A percentile compares a stretch with the other conserved stretches of the same genome.
phyloP scores from a whole-genome alignment of 2,888 invertebrate species.

The Emmelina monodactyla region DNA sequence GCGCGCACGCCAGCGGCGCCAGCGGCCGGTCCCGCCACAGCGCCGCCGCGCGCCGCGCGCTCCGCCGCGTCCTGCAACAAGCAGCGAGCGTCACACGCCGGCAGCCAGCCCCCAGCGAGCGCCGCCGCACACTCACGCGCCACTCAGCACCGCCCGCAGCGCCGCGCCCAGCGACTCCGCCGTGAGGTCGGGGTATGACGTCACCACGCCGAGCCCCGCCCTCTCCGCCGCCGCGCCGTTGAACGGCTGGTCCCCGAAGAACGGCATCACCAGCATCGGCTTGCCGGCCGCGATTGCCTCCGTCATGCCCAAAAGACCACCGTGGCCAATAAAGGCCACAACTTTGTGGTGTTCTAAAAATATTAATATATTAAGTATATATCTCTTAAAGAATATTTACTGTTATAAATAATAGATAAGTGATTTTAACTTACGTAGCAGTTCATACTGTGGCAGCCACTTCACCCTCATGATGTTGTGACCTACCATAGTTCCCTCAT shows the following conservation, averaged over 20 bases:
- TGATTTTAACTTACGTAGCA: conserved; percentile 71
- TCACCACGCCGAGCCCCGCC: conserved; percentile 55
- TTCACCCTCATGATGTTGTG: conserved; percentile 64
- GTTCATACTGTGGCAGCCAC: conserved; percentile 78
- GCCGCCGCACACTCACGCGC: conserved; percentile 48
- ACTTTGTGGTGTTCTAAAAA: conserved; percentile 67
- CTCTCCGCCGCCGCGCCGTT: conserved; percentile 62
- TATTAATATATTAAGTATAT: not conserved
- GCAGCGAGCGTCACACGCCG: conserved; percentile 2
- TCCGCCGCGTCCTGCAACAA: conserved; percentile 41
- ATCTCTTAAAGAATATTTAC: not conserved
- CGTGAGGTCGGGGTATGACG: conserved; percentile 54
- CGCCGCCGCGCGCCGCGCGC: conserved; percentile 48
- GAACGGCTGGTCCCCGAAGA: conserved; percentile 69
- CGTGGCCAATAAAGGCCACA: conserved; percentile 68
- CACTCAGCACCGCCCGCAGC: conserved; percentile 53
- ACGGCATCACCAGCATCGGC: conserved; percentile 68
- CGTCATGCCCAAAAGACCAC: conserved; percentile 68
- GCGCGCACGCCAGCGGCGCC: conserved; percentile 60
- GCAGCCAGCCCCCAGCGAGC: not conserved
- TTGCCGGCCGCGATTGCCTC: conserved; percentile 69
- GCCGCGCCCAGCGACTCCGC: conserved; percentile 59
- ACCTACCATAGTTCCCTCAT: conserved; percentile 39
- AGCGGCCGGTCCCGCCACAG: conserved; percentile 60
- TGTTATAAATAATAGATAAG: not conserved